Base-by-base conservation (phyloP, 2,113 vertebrate genomes). In the Meleagris gallopavo region DNA sequence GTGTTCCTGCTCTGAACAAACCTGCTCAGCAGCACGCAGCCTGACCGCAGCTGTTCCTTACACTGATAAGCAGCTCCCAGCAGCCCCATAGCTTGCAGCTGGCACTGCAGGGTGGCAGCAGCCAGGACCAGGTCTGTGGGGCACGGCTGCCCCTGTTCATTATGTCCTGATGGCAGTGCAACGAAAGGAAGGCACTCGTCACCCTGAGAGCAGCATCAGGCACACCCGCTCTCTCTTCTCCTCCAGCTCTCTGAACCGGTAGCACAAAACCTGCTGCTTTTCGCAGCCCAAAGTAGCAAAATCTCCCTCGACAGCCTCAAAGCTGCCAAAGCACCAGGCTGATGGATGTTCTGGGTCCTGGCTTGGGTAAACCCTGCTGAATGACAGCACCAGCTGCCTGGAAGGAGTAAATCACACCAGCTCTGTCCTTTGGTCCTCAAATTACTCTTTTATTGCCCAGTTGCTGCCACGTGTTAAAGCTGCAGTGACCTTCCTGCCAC, bases 1-100 rank as follows among this genome's bases (percentile, higher is more conserved):
- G 58, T 62, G 97, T 19, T 94, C 95, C 94, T 85, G 70, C 60
- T 91, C 93, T 15, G 21, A 89, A 75, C 75, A 96, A 97, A 97
- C 97, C 96, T 95, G 97, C 95, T 96, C 78, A 30, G 27, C 86
- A 13, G 94, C 90, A 69, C 91, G 62, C 11, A 24, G 48, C 60
- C 11, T 34, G 89, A 91, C 76, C 93, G 66, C 36, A 74, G 91
- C 71, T 10, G 54, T 82, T 91, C 93, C 94, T 87, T 50, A 11
- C 91, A 1, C 84, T 7, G 81, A 81, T 77, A 86, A 72, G 34
- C 2, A 0, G 73, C 79, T 29, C 79, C 36, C 25, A 79, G 48
- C 6, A 4, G 60, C 46, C 21, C 43, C 41, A 36, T 1, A 6
- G 15, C 79, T n/a, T 10, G 0, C 2, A 27, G 13, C 66, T 4